Base-by-base conservation (phyloP, 2,113 vertebrate genomes). In the Dipodomys merriami region DNA sequence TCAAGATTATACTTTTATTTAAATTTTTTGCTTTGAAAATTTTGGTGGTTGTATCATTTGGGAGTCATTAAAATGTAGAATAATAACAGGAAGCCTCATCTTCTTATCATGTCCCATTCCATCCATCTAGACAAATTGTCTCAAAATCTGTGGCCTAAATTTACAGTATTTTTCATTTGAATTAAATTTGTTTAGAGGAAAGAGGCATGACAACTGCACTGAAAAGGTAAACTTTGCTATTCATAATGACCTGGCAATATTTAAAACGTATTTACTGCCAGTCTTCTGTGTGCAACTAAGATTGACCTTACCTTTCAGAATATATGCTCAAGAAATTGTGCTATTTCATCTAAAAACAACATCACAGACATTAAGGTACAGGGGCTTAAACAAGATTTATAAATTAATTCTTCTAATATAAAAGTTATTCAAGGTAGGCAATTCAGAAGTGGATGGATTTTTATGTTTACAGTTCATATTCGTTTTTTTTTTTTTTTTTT, bases 1-100 rank as follows among this genome's bases (percentile, higher is more conserved):
- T 95, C 22, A 81, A 85, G 29, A 49, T 77, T 72, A 79, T 22
- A 65, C 4, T 87, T 88, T 65, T 25, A n/a, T 88, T 73, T 91
- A 39, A 78, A 91, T 49, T 83, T 93, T 90, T 2, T 74, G 29
- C 18, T 83, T 76, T 93, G 64, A 74, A 79, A 92, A 94, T 3
- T 89, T 91, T 65, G 6, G 6, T 93, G 35, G 39, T 69, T 18
- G 46, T 76, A 20, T 86, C 39, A 88, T 76, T 76, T 44, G 15
- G 12, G 23, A 3, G 7, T 53, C 49, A 68, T 71, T 88, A 80
- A 86, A 71, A 72, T 83, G 15, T 6, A 74, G 39, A 93, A 80
- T 85, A 93, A 76, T 62, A 64, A 60, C 20, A 83, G 33, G 85
- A 77, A 68, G 2, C 86, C 83, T 90, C 64, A 23, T 65, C 81